Percentiles rank a stretch among this genome's conserved stretches.
These are phyloP conservation scores for Laodelphax striatellus DNA, from an alignment of 1,140 invertebrate species.

Conservation along the genomic window DNA sequence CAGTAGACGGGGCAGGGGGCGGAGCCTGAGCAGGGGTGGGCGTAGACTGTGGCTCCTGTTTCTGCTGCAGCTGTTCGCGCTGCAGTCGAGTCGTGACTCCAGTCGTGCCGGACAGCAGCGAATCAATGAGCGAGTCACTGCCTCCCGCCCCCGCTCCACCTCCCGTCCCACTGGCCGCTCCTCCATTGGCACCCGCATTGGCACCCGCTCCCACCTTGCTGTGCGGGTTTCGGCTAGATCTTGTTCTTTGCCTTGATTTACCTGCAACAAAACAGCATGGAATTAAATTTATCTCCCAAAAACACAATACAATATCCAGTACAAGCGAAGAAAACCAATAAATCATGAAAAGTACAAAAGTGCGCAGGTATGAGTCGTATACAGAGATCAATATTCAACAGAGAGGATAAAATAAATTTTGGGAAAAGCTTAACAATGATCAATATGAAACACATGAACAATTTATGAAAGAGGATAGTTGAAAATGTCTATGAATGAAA, in stretches of 20 bases:
- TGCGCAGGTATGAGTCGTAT: too few species aligned
- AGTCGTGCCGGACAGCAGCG: slow-evolving; percentile 19
- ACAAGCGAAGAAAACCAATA: too few species aligned
- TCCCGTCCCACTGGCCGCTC: slow-evolving; percentile 1
- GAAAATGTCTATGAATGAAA: too few species aligned
- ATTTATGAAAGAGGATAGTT: too few species aligned
- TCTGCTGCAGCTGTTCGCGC: slow-evolving; percentile 58
- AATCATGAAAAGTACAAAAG: too few species aligned
- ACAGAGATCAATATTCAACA: too few species aligned
- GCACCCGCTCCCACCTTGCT: slow-evolving; percentile 27
- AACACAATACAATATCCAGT: too few species aligned
- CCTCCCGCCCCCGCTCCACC: slow-evolving; percentile 8
- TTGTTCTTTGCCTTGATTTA: slow-evolving; percentile 26
- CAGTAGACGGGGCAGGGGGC: background rate
- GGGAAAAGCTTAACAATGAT: too few species aligned
- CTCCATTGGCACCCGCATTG: background rate
- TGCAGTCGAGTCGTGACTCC: slow-evolving; percentile 64
- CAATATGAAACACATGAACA: too few species aligned
- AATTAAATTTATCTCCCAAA: too few species aligned
- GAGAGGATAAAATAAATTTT: too few species aligned
- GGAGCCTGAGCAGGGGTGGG: too few species aligned
- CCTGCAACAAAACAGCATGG: slow-evolving; percentile 24
- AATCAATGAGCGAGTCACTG: slow-evolving; percentile 9
- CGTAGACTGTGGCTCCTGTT: slow-evolving; percentile 27
- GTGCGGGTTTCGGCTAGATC: slow-evolving; percentile 28